phyloP scores from a whole-genome alignment of 2,888 invertebrate genomes.

The Chouioia cunea region DNA sequence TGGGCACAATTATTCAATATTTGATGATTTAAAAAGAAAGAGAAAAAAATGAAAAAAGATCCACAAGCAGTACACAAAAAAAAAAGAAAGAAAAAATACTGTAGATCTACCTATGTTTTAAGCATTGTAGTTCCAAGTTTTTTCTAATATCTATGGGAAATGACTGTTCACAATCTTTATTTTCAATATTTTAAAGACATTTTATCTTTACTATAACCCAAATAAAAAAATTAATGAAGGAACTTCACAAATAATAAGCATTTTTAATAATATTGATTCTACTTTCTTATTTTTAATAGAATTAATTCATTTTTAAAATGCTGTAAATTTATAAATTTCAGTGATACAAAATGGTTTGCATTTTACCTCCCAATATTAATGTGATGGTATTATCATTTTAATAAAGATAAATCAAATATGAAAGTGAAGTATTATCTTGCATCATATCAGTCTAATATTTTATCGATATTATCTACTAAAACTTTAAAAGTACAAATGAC shows the following conservation, averaged over 20 bases:
- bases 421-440: no score
- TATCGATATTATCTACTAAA: no score
- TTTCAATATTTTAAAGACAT: slow-evolving; percentile 34
- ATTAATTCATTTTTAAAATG: no score
- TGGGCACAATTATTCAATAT: slow-evolving; percentile 67
- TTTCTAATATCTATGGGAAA: slow-evolving; percentile 21
- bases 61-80: slow-evolving; percentile 47
- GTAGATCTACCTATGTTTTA: slow-evolving; percentile 59
- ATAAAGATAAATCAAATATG: no score
- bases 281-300: not conserved
- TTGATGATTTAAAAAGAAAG: slow-evolving; percentile 61
- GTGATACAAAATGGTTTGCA: no score
- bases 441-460: no score
- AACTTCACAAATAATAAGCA: not conserved
- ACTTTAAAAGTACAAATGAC: no score
- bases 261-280: slow-evolving; percentile 3
- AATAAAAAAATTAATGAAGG: slow-evolving; percentile 4
- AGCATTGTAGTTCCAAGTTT: slow-evolving; percentile 63
- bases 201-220: slow-evolving; percentile 33
- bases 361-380: no score
- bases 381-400: no score
- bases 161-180: slow-evolving; percentile 10
- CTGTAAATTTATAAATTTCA: no score
- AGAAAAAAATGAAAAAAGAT: slow-evolving; percentile 47
- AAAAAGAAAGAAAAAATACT: slow-evolving; percentile 51